A percentile compares a stretch with the other conserved stretches of the same genome.
These are phyloP conservation scores for Bombus huntii DNA, from an alignment of 1,140 invertebrate species.

Conservation along the genomic window DNA sequence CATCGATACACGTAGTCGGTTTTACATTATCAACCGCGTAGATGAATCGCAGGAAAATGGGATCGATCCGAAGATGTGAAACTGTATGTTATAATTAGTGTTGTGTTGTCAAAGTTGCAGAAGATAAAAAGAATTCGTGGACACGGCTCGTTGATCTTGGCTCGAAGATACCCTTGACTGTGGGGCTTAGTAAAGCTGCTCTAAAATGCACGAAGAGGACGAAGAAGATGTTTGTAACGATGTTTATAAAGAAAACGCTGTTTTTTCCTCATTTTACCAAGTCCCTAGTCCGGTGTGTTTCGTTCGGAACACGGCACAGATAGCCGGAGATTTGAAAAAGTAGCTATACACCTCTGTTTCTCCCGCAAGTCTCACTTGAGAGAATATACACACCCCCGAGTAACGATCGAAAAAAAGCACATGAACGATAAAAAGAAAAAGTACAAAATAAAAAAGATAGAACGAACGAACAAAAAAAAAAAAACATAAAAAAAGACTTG, in stretches of 20 bases:
- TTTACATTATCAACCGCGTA: too few species aligned
- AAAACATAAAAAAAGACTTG: constrained; percentile 28
- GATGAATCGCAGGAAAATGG: too few species aligned
- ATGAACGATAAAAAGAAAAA: constrained; percentile 1
- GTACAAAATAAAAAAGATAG: not conserved
- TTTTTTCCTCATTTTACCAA: constrained; percentile 7
- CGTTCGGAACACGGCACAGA: not conserved
- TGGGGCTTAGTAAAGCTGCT: constrained; percentile 34
- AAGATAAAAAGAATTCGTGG: constrained; percentile 4
- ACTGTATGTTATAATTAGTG: not conserved
- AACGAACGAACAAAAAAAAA: constrained; percentile 18
- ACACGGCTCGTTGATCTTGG: constrained; percentile 28
- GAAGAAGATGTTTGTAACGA: not conserved
- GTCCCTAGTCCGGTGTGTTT: constrained; percentile 9
- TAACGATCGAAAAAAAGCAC: not conserved
- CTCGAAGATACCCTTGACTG: constrained; percentile 27
- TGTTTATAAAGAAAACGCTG: not conserved
- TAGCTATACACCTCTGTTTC: constrained; percentile 31
- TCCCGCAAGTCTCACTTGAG: constrained; percentile 34
- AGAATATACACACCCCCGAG: constrained; percentile 18
- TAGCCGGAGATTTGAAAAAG: constrained; percentile 31
- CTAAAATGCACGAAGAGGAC: constrained; percentile 16
- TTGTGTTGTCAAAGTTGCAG: constrained; percentile 14
- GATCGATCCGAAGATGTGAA: too few species aligned
- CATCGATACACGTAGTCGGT: not conserved